phyloP scores from a whole-genome alignment of 2,797 vertebrate genomes.

The Chloroceryle inda region DNA sequence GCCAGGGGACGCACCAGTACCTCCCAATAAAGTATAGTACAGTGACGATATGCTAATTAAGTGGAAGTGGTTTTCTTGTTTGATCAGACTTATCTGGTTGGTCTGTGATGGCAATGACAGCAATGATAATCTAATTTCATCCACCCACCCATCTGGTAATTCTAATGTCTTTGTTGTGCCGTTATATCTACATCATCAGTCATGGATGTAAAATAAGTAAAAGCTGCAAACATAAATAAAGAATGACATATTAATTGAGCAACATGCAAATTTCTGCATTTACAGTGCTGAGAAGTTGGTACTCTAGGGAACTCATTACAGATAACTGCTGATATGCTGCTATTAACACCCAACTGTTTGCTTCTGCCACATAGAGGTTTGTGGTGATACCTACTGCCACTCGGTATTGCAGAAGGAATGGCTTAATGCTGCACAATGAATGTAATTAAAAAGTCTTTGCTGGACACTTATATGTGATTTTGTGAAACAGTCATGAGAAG shows the following conservation, averaged over 20 bases:
- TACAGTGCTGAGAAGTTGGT: background rate
- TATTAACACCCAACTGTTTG: constrained; percentile 15
- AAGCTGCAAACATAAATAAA: constrained; percentile 38
- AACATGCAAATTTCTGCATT: constrained; percentile 30
- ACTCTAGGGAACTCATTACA: constrained; percentile 46
- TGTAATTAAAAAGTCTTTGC: background rate
- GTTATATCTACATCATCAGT: constrained; percentile 41
- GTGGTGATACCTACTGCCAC: background rate
- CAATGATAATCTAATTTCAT: background rate
- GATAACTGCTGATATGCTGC: constrained; percentile 23
- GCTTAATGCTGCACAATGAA: background rate
- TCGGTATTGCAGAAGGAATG: background rate
- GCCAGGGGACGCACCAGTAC: background rate
- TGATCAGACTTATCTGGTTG: constrained; percentile 24
- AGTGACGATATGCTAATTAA: constrained; percentile 31
- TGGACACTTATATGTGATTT: background rate
- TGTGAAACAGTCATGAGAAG: background rate
- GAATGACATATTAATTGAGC: constrained; percentile 55
- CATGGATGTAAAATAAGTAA: constrained; percentile 42
- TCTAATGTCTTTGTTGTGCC: constrained; percentile 25
- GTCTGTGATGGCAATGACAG: constrained; percentile 16
- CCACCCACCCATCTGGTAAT: constrained; percentile 47
- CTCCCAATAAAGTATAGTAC: background rate
- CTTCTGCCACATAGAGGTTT: background rate
- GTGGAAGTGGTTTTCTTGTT: constrained; percentile 46